A percentile compares a stretch with the other conserved stretches of the same genome.
Evolutionary conservation across 1,140 invertebrate species (phyloP).

Genomic region (Lordiphosa clarofinis): DNA sequence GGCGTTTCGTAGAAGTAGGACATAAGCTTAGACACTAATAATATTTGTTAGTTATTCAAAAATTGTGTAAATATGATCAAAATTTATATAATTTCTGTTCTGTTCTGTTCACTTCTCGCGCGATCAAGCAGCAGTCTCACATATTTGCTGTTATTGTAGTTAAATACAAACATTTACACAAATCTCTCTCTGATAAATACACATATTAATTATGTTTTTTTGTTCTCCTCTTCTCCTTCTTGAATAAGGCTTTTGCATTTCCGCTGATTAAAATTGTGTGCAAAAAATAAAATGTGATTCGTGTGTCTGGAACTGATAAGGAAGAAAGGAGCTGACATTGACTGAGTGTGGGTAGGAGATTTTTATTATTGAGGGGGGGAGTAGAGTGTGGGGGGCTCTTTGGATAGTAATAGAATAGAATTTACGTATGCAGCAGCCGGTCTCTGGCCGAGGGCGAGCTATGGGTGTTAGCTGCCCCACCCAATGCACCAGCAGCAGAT

Average conservation of each 20-base stretch:
- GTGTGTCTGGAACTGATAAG: conserved; percentile 45
- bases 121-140: conserved; percentile 64
- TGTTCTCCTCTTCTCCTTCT: conserved; percentile 20
- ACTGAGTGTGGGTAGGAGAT: conserved; percentile 11
- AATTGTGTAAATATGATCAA: conserved; percentile 70
- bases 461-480: conserved; percentile 27
- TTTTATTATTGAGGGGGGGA: neutral
- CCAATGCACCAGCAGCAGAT: conserved; percentile 17
- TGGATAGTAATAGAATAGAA: conserved; percentile 51
- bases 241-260: conserved; percentile 45
- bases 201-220: no score
- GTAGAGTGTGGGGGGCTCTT: conserved; percentile 36
- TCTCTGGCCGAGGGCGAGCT: conserved; percentile 64
- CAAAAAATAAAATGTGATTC: neutral
- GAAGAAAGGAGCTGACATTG: conserved; percentile 26
- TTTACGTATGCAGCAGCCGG: conserved; percentile 73
- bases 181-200: conserved; percentile 26
- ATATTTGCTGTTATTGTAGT: conserved; percentile 67
- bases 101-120: conserved; percentile 25
- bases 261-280: neutral
- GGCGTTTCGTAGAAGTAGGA: conserved; percentile 27
- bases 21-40: conserved; percentile 53
- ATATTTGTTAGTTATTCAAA: conserved; percentile 28
- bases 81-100: conserved; percentile 51
- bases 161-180: conserved; percentile 21